A percentile compares a stretch with the other conserved stretches of the same genome.
These are phyloP conservation scores for Cryptus viduatorius DNA, from an alignment of 2,888 invertebrate species.

Conservation along the genomic window DNA sequence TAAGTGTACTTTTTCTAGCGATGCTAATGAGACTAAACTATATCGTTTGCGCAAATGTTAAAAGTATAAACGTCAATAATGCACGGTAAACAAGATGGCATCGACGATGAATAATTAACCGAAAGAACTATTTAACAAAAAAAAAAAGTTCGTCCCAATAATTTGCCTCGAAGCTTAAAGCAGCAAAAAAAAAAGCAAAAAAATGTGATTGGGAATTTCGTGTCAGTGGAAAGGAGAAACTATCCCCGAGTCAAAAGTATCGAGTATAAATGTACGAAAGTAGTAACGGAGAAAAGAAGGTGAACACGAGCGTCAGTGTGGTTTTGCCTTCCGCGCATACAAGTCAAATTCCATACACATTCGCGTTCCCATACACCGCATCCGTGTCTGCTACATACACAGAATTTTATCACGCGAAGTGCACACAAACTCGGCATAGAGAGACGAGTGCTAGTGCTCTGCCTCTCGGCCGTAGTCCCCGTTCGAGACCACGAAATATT, in stretches of 20 bases:
- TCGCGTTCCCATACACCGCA: neutral
- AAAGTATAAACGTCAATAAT: no score
- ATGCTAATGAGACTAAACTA: no score
- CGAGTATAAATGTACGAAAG: neutral
- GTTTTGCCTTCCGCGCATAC: slow-evolving; percentile 30
- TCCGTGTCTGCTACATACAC: slow-evolving; percentile 38
- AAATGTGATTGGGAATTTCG: slow-evolving; percentile 27
- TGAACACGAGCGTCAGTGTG: slow-evolving; percentile 47
- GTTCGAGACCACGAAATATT: slow-evolving; percentile 82
- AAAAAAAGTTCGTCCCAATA: no score
- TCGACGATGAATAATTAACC: no score
- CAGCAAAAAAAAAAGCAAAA: neutral
- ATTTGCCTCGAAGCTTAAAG: no score
- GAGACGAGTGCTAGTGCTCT: slow-evolving; percentile 54
- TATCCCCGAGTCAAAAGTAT: neutral
- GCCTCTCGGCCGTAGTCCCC: slow-evolving; percentile 68
- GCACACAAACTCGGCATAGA: slow-evolving; percentile 43
- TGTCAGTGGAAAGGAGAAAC: neutral
- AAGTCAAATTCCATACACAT: slow-evolving; percentile 25
- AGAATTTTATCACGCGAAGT: slow-evolving; percentile 50
- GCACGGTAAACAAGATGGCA: no score
- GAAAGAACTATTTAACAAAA: no score
- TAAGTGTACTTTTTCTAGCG: no score
- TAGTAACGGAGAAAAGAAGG: slow-evolving; percentile 2
- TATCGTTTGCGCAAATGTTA: no score